These are phyloP conservation scores for Tetragnatha versicolor DNA, from an alignment of 1,140 invertebrate species.

Conservation along the genomic window DNA sequence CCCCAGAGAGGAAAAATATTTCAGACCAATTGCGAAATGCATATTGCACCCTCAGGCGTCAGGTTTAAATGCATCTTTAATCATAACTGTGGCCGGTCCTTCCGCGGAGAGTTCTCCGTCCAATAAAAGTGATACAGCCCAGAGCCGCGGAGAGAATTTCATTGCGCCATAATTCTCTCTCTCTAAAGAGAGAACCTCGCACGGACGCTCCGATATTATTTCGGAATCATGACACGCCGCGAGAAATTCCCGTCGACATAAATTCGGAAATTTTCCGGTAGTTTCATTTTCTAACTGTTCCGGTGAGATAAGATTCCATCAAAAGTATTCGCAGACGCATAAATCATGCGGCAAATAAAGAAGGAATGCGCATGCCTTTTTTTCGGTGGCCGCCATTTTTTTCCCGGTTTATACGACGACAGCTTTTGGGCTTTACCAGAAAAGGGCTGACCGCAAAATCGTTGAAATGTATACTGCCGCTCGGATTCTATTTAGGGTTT, in stretches of 20 bases:
- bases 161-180: constrained; percentile 26
- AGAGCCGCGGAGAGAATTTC: neutral
- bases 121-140: neutral
- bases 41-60: neutral
- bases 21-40: neutral
- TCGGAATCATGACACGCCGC: neutral
- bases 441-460: neutral
- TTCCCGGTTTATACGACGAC: constrained; percentile 7
- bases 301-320: constrained; percentile 34
- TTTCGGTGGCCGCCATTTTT: neutral
- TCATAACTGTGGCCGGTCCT: neutral
- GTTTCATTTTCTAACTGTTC: constrained; percentile 43
- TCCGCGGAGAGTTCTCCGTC: neutral
- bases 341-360: constrained; percentile 11
- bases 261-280: constrained; percentile 29
- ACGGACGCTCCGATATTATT: constrained; percentile 17
- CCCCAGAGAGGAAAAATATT: neutral
- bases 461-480: no score
- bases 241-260: constrained; percentile 10
- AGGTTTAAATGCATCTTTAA: constrained; percentile 21
- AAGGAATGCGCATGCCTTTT: neutral
- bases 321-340: constrained; percentile 24
- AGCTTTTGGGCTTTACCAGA: neutral
- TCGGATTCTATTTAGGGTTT: no score
- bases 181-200: neutral